A percentile compares a stretch with the other conserved stretches of the same genome.
phyloP scores from a whole-genome alignment of 2,888 invertebrate genomes.

The Eupeodes luniger region DNA sequence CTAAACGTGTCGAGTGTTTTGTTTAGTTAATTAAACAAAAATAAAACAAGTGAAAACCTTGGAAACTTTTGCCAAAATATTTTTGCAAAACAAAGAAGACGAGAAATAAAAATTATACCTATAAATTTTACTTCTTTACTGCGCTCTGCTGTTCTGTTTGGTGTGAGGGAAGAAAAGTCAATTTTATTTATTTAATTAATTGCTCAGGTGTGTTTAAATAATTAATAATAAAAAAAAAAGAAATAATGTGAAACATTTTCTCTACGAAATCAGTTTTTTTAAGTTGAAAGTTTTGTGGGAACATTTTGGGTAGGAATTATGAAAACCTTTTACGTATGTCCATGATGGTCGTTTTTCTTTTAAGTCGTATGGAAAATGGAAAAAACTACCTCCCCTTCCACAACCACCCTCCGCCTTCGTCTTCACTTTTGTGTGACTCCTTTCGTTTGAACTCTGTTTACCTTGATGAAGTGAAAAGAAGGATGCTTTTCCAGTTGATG shows the following conservation, averaged over 20 bases:
- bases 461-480: conserved; percentile 60
- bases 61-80: conserved; percentile 29
- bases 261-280: not conserved
- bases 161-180: conserved; percentile 33
- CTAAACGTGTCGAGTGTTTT: conserved; percentile 39
- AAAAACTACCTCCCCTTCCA: conserved; percentile 17
- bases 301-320: conserved; percentile 15
- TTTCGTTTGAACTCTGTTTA: conserved; percentile 71
- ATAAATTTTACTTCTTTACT: conserved; percentile 22
- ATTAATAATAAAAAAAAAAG: conserved; percentile 8
- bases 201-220: conserved; percentile 65
- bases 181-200: conserved; percentile 49
- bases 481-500: conserved; percentile 60
- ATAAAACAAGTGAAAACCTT: conserved; percentile 45
- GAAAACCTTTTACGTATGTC: conserved; percentile 25
- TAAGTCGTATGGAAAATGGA: conserved; percentile 42
- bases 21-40: conserved; percentile 36
- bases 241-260: conserved; percentile 3
- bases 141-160: conserved; percentile 19
- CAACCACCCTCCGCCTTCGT: not conserved
- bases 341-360: conserved; percentile 40
- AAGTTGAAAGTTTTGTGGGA: conserved; percentile 21
- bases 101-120: conserved; percentile 22
- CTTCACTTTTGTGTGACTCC: conserved; percentile 9
- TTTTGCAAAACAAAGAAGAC: conserved; percentile 66